Evolutionary conservation across 2,113 vertebrate species (phyloP), one percentile per base, ranked within the genome.

Genomic region (Aramus guarauna): DNA sequence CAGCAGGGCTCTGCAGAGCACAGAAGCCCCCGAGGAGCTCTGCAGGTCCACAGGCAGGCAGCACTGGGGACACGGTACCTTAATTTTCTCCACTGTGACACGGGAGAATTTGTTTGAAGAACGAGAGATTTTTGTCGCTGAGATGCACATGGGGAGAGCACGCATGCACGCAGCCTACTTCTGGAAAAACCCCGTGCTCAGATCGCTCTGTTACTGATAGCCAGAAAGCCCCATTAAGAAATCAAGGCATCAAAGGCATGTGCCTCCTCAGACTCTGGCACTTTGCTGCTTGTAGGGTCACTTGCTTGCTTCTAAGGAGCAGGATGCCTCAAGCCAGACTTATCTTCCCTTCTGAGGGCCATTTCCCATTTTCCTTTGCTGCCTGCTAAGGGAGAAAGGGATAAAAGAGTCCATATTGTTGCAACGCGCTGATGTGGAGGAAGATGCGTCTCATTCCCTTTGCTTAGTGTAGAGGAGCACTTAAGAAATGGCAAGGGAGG

Each of bases 41-140:
- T 64, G 93, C 93, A 92, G 94, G 98, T 90, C 95, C n/a, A 41
- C 41, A 84, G 68, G 8, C 87, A 94, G 93, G 76, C 85, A 55
- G 86, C 80, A 20, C 5, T 53, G 56, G 91, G 96, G 95, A 96
- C 94, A 23, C 8, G 91, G 92, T 96, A 97, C 98, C 97, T 98
- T 98, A 96, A 97, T 97, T 96, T 96, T 95, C 39, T 94, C 94
- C 82, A 2, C 95, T 94, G 92, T 63, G 93, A 84, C 36, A 62
- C 74, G 10, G 30, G 96, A 97, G 96, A 60, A 95, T 97, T 95
- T 79, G 94, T 98, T 98, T 98, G 97, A 98, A 98, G 97, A 94
- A 81, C 17, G 45, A 48, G 95, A 92, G 90, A 56, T 83, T 78
- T 77, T 87, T 78, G 81, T 95, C 3, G 2, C 41, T 63, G 81